A percentile compares a stretch with the other conserved stretches of the same genome.
Conservation (phyloP, 1,140 invertebrate genomes). For the Drosophila cardini region DNA sequence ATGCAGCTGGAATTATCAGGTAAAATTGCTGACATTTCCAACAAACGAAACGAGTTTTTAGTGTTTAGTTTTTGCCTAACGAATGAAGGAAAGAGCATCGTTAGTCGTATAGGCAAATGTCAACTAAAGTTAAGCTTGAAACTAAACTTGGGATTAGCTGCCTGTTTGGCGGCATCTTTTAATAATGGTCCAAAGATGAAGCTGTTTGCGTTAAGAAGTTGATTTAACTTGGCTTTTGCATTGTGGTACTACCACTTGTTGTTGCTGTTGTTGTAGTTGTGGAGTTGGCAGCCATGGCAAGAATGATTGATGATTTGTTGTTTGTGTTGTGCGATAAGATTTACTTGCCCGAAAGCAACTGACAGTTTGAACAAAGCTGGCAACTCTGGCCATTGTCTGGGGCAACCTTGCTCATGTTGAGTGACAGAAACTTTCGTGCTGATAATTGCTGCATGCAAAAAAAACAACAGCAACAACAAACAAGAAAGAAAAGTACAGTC, state of each 20-base stretch:
- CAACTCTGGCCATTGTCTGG: conserved; percentile 66
- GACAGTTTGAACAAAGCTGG: conserved; percentile 38
- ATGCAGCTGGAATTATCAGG: conserved; percentile 8
- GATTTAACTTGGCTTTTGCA: conserved; percentile 61
- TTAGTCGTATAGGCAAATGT: conserved; percentile 2
- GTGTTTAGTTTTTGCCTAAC: background rate
- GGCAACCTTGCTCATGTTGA: conserved; percentile 60
- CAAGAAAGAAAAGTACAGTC: no score
- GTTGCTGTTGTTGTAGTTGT: conserved; percentile 29
- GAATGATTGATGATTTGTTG: conserved; percentile 78
- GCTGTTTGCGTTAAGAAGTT: conserved; percentile 75
- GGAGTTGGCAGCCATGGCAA: conserved; percentile 20
- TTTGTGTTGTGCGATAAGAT: conserved; percentile 63
- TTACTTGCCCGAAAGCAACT: conserved; percentile 30
- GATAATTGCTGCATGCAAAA: conserved; percentile 71
- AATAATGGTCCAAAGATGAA: conserved; percentile 51
- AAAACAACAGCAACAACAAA: conserved; percentile 10
- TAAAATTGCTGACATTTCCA: conserved; percentile 11
- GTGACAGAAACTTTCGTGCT: conserved; percentile 68
- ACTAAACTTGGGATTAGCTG: background rate
- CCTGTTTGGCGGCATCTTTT: conserved; percentile 3
- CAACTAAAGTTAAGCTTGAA: background rate
- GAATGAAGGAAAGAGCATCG: background rate
- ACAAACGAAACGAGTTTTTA: background rate
- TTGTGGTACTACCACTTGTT: conserved; percentile 27